Evolutionary conservation across 1,140 invertebrate genomes (phyloP).

Genomic region (Trigoniulus corallinus): DNA sequence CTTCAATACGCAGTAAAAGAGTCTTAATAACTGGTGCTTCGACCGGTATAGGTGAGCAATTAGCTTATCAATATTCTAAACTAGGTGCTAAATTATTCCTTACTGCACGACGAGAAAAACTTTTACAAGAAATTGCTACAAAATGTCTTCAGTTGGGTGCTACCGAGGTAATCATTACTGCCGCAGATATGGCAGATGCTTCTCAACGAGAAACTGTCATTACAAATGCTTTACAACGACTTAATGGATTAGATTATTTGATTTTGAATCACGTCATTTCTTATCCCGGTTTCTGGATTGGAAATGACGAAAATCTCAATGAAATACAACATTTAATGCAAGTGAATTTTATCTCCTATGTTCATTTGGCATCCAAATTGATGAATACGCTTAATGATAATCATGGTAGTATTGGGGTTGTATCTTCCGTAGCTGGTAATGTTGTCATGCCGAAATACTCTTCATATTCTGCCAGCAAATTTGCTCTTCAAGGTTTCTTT

Average conservation of each 20-base stretch:
- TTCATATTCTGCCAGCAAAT: not conserved
- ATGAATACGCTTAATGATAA: not conserved
- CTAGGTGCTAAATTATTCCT: conserved; percentile 52
- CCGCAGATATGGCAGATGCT: not conserved
- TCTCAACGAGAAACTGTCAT: not conserved
- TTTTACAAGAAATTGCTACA: conserved; percentile 39
- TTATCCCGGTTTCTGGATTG: not conserved
- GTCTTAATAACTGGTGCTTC: conserved; percentile 81
- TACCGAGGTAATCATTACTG: not conserved
- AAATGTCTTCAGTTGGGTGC: not conserved
- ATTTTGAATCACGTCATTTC: not conserved
- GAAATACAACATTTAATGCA: not conserved
- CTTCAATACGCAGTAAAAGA: conserved; percentile 48
- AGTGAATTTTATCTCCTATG: not conserved
- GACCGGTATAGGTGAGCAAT: conserved; percentile 66
- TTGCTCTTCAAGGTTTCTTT: conserved; percentile 7
- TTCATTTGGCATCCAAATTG: not conserved
- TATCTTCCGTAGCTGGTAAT: not conserved
- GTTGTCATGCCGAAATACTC: not conserved
- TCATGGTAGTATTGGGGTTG: not conserved
- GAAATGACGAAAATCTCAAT: not conserved
- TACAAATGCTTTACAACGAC: not conserved
- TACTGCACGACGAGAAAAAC: conserved; percentile 49
- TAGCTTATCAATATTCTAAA: conserved; percentile 52
- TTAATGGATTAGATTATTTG: not conserved